Evolutionary conservation across 2,888 invertebrate genomes (phyloP).

Genomic region (Noctua janthina): DNA sequence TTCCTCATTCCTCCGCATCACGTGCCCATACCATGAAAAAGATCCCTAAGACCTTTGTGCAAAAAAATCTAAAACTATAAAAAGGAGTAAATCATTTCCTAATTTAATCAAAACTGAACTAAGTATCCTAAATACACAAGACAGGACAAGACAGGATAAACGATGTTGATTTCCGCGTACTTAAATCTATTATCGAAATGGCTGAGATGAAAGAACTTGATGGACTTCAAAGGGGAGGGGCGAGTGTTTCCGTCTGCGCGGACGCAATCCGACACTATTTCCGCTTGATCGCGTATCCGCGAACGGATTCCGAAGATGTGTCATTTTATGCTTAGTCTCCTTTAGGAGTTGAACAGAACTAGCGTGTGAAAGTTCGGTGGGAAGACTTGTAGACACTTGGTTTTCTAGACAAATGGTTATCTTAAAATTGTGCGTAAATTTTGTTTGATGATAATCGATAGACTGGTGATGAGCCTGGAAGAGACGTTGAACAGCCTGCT

Average conservation of each 20-base stretch:
- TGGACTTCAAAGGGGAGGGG: conserved; percentile 53
- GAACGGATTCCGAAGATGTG: conserved; percentile 13
- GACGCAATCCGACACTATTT: conserved; percentile 62
- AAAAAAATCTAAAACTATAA: neutral
- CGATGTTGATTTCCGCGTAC: conserved; percentile 39
- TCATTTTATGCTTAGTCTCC: conserved; percentile 32
- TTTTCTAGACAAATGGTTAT: neutral
- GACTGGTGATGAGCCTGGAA: no score
- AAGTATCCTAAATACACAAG: conserved; percentile 8
- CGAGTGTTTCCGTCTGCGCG: conserved; percentile 54
- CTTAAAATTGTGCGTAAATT: neutral
- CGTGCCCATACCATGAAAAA: neutral
- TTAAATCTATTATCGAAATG: conserved; percentile 31
- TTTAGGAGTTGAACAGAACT: conserved; percentile 4
- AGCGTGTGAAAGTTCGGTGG: neutral
- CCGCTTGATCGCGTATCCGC: conserved; percentile 59
- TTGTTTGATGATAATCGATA: neutral
- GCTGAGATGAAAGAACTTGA: conserved; percentile 56
- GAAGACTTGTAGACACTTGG: neutral
- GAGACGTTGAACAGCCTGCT: neutral
- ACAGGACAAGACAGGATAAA: conserved; percentile 12
- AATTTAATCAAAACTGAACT: neutral
- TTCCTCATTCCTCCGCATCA: no score
- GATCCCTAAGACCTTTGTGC: neutral
- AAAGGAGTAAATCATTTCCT: neutral